Evolutionary conservation across 2,797 vertebrate genomes (phyloP).

Genomic region (Leuciscus waleckii): DNA sequence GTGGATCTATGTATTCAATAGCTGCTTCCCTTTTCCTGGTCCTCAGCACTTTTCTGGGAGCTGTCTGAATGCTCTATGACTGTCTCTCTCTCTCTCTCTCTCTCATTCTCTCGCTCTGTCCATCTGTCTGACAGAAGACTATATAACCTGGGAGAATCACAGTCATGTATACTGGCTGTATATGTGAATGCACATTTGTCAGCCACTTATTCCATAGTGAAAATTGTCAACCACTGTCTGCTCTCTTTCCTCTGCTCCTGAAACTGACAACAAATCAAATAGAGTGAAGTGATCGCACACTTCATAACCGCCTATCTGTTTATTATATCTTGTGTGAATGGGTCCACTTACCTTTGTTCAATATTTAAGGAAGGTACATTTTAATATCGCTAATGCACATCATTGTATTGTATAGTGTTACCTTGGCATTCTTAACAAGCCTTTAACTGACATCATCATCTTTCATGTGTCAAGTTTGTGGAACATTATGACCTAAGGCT

Average conservation of each 20-base stretch:
- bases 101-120: constrained; percentile 53
- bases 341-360: constrained; percentile 7
- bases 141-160: constrained; percentile 69
- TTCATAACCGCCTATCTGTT: constrained; percentile 66
- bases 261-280: constrained; percentile 74
- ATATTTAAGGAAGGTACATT: constrained; percentile 12
- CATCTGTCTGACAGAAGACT: constrained; percentile 66
- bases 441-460: constrained; percentile 25
- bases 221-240: constrained; percentile 74
- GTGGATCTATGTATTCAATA: constrained; percentile 57
- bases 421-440: constrained; percentile 45
- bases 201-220: constrained; percentile 70
- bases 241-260: constrained; percentile 73
- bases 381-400: background rate
- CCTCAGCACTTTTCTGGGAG: constrained; percentile 48
- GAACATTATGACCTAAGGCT: background rate
- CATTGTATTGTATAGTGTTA: constrained; percentile 1
- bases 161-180: constrained; percentile 67
- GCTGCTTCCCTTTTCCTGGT: constrained; percentile 38
- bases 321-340: constrained; percentile 56
- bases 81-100: constrained; percentile 39
- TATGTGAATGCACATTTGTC: constrained; percentile 72
- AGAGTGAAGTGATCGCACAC: constrained; percentile 68
- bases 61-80: constrained; percentile 55
- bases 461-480: constrained; percentile 20